A percentile compares a stretch with the other conserved stretches of the same genome.
These are phyloP conservation scores for Pseudomyrmex cubaensis DNA, from an alignment of 1,140 invertebrate genomes.

Conservation along the genomic window DNA sequence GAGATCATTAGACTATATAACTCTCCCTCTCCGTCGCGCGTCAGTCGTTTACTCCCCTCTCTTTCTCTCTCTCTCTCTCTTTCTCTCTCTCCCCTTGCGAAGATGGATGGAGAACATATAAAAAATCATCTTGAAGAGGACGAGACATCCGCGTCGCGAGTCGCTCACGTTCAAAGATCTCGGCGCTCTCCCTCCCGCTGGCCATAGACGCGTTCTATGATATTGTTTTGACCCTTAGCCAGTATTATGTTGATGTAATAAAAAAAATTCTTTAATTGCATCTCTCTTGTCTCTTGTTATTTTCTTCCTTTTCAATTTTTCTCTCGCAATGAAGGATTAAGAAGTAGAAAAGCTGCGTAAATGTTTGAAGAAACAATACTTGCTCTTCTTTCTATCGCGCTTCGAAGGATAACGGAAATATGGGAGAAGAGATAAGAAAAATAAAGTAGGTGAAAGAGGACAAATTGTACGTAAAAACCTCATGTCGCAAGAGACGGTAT, in stretches of 20 bases:
- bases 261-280: slow-evolving; percentile 77
- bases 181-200: slow-evolving; percentile 63
- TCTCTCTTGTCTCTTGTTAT: slow-evolving; percentile 5
- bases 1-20: slow-evolving; percentile 66
- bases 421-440: neutral
- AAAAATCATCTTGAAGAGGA: neutral
- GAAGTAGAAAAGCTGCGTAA: neutral
- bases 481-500: too few relatives aligned
- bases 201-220: slow-evolving; percentile 79
- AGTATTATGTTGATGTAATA: slow-evolving; percentile 83
- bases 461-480: neutral
- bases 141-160: slow-evolving; percentile 19
- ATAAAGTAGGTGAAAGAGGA: neutral
- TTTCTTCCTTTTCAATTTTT: neutral
- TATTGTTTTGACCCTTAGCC: slow-evolving; percentile 80
- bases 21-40: slow-evolving; percentile 28
- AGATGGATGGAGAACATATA: too few relatives aligned
- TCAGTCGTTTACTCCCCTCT: slow-evolving; percentile 28
- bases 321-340: too few relatives aligned
- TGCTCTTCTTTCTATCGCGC: neutral
- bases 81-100: neutral
- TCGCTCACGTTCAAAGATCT: slow-evolving; percentile 55
- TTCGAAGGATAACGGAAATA: neutral
- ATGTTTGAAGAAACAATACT: neutral
- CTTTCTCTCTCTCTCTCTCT: neutral